Percentiles rank a stretch among this genome's conserved stretches.
Conservation (phyloP, 1,140 invertebrate species). For the Bombus sibiricus region DNA sequence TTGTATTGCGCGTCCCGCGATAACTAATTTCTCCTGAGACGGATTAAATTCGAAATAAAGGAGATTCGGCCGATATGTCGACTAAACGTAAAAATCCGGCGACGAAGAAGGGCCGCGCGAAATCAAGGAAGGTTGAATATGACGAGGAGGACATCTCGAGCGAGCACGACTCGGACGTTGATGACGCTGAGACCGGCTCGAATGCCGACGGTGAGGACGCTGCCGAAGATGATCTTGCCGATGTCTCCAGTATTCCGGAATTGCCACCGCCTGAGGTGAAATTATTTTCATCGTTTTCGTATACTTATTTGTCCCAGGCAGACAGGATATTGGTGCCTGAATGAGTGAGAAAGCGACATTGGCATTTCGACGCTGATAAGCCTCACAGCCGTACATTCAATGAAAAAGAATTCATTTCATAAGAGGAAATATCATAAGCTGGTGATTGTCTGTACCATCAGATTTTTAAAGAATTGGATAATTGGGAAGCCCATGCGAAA, state of each 20-base stretch:
- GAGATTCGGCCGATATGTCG: conserved; percentile 67
- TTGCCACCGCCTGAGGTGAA: conserved; percentile 78
- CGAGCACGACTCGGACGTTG: conserved; percentile 79
- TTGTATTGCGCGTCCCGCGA: conserved; percentile 24
- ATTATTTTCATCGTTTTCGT: conserved; percentile 43
- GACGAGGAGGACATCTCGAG: conserved; percentile 82
- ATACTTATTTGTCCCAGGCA: conserved; percentile 13
- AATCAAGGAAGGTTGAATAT: conserved; percentile 78
- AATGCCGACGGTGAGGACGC: conserved; percentile 76
- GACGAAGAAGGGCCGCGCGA: conserved; percentile 75
- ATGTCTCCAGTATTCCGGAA: conserved; percentile 76
- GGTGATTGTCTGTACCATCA: neutral
- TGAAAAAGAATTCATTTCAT: neutral
- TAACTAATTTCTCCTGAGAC: neutral
- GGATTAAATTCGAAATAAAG: conserved; percentile 14
- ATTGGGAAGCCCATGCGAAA: no score
- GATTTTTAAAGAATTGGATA: neutral
- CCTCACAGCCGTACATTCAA: neutral
- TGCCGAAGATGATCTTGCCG: conserved; percentile 74
- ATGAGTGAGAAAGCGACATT: neutral
- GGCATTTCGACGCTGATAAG: neutral
- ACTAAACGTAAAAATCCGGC: conserved; percentile 74
- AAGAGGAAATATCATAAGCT: neutral
- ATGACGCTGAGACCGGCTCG: conserved; percentile 76
- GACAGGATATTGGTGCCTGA: neutral